A percentile compares a stretch with the other conserved stretches of the same genome.
These are phyloP conservation scores for Monodelphis domestica DNA, from an alignment of 2,797 vertebrate species.

Conservation along the genomic window DNA sequence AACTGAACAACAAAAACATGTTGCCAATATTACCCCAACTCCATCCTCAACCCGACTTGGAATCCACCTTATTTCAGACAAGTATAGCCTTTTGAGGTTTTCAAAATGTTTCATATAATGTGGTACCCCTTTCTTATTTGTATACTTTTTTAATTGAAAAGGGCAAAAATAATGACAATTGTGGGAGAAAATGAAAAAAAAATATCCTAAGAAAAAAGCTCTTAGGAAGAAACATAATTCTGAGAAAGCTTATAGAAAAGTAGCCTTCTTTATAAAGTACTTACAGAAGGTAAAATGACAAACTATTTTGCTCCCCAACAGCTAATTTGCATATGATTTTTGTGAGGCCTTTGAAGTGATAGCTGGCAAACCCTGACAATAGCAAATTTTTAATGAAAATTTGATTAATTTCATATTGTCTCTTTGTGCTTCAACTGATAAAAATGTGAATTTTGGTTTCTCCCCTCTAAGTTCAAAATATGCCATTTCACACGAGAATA, in stretches of 20 bases:
- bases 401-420: background rate
- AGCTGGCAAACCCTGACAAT: background rate
- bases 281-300: background rate
- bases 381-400: background rate
- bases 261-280: background rate
- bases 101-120: background rate
- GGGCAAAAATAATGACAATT: background rate
- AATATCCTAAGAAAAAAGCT: background rate
- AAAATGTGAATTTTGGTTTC: background rate
- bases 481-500: background rate
- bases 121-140: background rate
- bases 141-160: background rate
- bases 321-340: background rate
- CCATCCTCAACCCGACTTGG: background rate
- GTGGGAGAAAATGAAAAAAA: background rate
- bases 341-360: background rate
- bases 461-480: background rate
- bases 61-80: background rate
- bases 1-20: background rate
- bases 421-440: background rate
- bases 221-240: background rate
- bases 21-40: background rate
- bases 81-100: background rate
- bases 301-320: background rate
- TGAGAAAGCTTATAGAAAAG: background rate